These are phyloP conservation scores for Tipula vernalis DNA, from an alignment of 2,888 invertebrate genomes.

Conservation along the genomic window DNA sequence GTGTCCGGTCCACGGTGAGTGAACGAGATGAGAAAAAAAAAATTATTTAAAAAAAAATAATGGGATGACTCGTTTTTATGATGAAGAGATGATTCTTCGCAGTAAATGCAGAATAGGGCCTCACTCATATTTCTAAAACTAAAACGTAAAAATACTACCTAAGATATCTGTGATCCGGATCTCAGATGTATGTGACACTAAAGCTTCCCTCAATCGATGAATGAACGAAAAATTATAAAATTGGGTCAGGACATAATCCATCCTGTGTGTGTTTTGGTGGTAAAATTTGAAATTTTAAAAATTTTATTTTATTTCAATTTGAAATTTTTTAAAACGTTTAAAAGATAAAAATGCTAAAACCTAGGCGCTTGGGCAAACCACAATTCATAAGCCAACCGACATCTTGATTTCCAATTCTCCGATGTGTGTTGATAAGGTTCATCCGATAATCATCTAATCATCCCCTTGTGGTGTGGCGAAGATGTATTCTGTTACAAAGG, in stretches of 20 bases:
- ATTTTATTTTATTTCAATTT: neutral
- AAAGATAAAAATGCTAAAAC: neutral
- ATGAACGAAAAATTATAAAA: neutral
- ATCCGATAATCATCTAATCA: slow-evolving; percentile 13
- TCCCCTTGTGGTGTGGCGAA: slow-evolving; percentile 13
- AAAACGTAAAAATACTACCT: neutral
- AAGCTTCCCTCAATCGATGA: neutral
- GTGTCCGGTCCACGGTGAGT: neutral
- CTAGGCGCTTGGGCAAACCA: slow-evolving; percentile 4
- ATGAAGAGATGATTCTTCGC: slow-evolving; percentile 4
- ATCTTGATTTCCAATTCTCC: slow-evolving; percentile 10
- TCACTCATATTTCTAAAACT: neutral
- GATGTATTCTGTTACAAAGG: neutral
- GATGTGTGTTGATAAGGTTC: slow-evolving; percentile 10
- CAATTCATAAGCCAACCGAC: slow-evolving; percentile 9
- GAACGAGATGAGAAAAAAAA: neutral
- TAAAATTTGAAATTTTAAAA: slow-evolving; percentile 4
- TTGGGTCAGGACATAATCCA: neutral
- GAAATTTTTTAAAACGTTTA: neutral
- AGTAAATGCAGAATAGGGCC: slow-evolving; percentile 4
- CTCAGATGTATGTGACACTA: neutral
- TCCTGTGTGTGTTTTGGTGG: neutral
- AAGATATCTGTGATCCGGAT: neutral
- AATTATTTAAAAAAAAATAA: neutral
- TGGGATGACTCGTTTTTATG: neutral